A percentile compares a stretch with the other conserved stretches of the same genome.
Conservation (phyloP, 2,797 vertebrate genomes). For the Aplochiton taeniatus region DNA sequence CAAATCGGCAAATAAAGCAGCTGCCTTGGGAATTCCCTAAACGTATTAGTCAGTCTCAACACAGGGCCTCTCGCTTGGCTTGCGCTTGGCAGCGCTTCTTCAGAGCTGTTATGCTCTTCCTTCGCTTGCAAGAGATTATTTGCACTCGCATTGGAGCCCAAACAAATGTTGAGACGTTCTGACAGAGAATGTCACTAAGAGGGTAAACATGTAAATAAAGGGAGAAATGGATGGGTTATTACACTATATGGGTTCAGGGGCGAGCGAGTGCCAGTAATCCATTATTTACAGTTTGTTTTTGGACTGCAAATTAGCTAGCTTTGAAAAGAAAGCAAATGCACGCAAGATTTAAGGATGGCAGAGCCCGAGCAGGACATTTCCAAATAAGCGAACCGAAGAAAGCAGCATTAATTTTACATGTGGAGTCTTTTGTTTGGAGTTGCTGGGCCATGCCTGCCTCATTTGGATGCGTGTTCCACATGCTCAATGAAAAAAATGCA, state of each 20-base stretch:
- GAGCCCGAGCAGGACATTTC: slow-evolving; percentile 64
- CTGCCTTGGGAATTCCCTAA: slow-evolving; percentile 62
- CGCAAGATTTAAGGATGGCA: slow-evolving; percentile 73
- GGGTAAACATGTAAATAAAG: slow-evolving; percentile 72
- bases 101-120: slow-evolving; percentile 63
- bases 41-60: slow-evolving; percentile 60
- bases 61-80: slow-evolving; percentile 46
- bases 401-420: slow-evolving; percentile 72
- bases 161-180: slow-evolving; percentile 66
- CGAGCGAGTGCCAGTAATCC: slow-evolving; percentile 75
- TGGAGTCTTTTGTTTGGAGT: slow-evolving; percentile 30
- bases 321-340: slow-evolving; percentile 77
- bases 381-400: slow-evolving; percentile 52
- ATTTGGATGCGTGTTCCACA: slow-evolving; percentile 19
- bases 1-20: slow-evolving; percentile 63
- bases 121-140: slow-evolving; percentile 67
- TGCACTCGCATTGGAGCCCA: slow-evolving; percentile 63
- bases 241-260: slow-evolving; percentile 78
- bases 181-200: slow-evolving; percentile 60
- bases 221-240: slow-evolving; percentile 80
- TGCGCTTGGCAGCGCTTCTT: slow-evolving; percentile 51
- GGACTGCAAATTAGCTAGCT: slow-evolving; percentile 72
- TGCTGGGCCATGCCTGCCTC: slow-evolving; percentile 34
- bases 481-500: slow-evolving; percentile 7
- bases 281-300: slow-evolving; percentile 84